These are phyloP conservation scores for Caenorhabditis angaria DNA, from an alignment of 2,888 invertebrate species.

Conservation along the genomic window DNA sequence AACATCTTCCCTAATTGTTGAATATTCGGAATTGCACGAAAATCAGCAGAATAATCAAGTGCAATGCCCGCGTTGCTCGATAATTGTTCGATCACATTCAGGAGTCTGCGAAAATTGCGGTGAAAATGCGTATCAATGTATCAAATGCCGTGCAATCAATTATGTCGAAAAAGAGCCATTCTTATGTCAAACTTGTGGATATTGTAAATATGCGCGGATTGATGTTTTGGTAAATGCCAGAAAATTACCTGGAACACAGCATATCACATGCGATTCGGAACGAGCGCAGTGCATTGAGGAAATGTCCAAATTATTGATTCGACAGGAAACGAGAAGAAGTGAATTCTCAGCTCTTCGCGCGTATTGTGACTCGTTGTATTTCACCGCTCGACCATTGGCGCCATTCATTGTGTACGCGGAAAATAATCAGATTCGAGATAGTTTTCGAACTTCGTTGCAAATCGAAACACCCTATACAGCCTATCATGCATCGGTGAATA, in stretches of 20 bases:
- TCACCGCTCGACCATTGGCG: constrained; percentile 34
- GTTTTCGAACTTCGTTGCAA: constrained; percentile 5
- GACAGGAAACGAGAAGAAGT: constrained; percentile 91
- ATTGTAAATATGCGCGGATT: constrained; percentile 98
- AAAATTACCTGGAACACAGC: constrained; percentile 92
- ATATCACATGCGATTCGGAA: constrained; percentile 95
- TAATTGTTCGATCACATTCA: constrained; percentile 94
- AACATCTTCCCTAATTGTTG: constrained; percentile 97
- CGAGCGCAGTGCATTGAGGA: constrained; percentile 77
- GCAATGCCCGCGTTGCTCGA: constrained; percentile 79
- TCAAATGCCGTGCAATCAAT: constrained; percentile 97
- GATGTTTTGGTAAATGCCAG: constrained; percentile 91
- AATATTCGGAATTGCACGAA: constrained; percentile 96
- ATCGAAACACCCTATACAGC: not conserved
- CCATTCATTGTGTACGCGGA: constrained; percentile 39
- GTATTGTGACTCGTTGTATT: constrained; percentile 83
- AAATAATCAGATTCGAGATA: constrained; percentile 32
- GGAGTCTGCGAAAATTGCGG: constrained; percentile 97
- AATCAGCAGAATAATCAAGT: constrained; percentile 84
- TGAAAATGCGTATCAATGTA: constrained; percentile 98
- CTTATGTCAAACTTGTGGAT: constrained; percentile 96
- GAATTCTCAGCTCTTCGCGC: constrained; percentile 90
- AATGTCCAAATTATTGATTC: constrained; percentile 88
- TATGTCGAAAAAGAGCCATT: constrained; percentile 99
- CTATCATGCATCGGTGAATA: not conserved